phyloP scores from a whole-genome alignment of 2,888 invertebrate genomes.

The Chrysopilus asiliformis region DNA sequence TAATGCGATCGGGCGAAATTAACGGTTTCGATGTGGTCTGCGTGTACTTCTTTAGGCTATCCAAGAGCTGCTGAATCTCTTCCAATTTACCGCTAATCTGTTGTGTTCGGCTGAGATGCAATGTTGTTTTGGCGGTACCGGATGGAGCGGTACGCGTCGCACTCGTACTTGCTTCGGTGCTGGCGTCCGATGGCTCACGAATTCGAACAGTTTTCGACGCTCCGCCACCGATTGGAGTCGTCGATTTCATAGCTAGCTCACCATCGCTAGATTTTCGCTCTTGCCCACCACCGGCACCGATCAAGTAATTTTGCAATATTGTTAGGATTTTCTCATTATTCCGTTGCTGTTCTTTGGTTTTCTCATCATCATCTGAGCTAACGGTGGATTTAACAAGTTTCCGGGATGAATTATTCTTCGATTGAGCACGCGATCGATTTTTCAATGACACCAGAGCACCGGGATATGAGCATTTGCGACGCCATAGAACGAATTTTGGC shows the following conservation, averaged over 20 bases:
- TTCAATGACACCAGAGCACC: slow-evolving; percentile 38
- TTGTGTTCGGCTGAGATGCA: no score
- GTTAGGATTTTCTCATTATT: no score
- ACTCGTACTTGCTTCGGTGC: not conserved
- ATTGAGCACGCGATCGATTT: no score
- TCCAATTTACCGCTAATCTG: no score
- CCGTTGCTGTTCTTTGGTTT: no score
- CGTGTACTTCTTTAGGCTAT: slow-evolving; percentile 7
- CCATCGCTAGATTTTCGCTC: slow-evolving; percentile 1
- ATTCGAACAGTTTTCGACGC: not conserved
- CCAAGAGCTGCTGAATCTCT: no score
- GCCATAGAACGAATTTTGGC: slow-evolving; percentile 64
- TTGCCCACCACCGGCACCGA: slow-evolving; percentile 9
- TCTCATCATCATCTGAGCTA: no score
- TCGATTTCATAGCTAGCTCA: no score
- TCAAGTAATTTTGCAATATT: slow-evolving; percentile 22
- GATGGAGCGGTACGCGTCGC: no score
- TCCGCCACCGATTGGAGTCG: slow-evolving; percentile 37
- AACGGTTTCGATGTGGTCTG: slow-evolving; percentile 9
- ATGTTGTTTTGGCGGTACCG: no score
- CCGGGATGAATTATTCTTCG: no score
- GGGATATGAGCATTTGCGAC: slow-evolving; percentile 65
- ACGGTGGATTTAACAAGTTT: no score
- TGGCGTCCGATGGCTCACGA: not conserved
- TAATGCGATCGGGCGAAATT: slow-evolving; percentile 45